A percentile compares a stretch with the other conserved stretches of the same genome.
phyloP scores from a whole-genome alignment of 1,140 invertebrate genomes.

The Cydia amplana region DNA sequence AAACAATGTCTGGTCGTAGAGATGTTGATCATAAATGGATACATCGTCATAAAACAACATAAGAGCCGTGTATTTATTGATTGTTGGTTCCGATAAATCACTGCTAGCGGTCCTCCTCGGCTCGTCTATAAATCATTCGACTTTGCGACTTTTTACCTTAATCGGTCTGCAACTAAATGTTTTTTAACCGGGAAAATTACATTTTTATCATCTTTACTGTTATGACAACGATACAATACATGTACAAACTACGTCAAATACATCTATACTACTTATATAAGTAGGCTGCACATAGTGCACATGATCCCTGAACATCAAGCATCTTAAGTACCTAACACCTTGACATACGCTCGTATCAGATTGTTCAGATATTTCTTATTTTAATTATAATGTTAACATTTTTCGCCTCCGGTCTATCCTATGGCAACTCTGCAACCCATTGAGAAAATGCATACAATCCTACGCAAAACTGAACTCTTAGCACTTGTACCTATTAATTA shows the following conservation, averaged over 20 bases:
- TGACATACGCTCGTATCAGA: no score
- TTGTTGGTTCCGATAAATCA: constrained; percentile 52
- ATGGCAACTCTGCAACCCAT: no score
- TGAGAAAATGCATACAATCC: no score
- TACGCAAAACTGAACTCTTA: no score
- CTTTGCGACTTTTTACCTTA: constrained; percentile 12
- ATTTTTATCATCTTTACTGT: background rate
- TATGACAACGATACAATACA: background rate
- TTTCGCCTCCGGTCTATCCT: no score
- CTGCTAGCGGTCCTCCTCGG: constrained; percentile 46
- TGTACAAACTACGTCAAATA: background rate
- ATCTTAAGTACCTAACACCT: no score
- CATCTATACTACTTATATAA: background rate
- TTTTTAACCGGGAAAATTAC: constrained; percentile 3
- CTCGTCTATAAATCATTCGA: constrained; percentile 48
- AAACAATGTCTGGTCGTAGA: background rate
- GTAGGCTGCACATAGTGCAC: no score
- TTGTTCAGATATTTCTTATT: no score
- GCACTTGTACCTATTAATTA: background rate
- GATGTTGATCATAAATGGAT: constrained; percentile 28
- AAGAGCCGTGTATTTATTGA: constrained; percentile 44
- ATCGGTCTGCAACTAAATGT: background rate
- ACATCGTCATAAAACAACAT: constrained; percentile 39
- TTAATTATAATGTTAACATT: no score
- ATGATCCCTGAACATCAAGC: no score